Conservation (phyloP, 1,140 invertebrate genomes). For the Diuraphis noxia region DNA sequence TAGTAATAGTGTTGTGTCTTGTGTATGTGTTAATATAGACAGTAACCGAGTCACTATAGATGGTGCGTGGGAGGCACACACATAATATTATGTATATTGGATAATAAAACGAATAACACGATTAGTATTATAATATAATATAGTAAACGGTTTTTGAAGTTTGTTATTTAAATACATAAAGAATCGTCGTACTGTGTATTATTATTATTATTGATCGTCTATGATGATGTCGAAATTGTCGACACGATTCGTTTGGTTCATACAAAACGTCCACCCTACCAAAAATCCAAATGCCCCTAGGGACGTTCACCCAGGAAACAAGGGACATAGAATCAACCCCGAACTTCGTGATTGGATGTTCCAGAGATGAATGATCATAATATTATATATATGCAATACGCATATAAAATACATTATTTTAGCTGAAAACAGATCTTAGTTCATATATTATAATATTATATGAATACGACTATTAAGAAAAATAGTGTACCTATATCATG, state of each 20-base stretch:
- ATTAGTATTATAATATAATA: conserved; percentile 20
- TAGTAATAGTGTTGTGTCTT: conserved; percentile 16
- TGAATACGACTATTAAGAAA: background rate
- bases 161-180: conserved; percentile 1
- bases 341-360: background rate
- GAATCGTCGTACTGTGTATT: background rate
- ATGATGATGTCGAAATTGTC: background rate
- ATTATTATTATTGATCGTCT: conserved; percentile 12
- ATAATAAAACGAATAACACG: background rate
- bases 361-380: conserved; percentile 1
- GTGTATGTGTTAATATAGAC: conserved; percentile 28
- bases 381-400: background rate
- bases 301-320: background rate
- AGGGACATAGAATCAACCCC: background rate
- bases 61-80: conserved; percentile 35
- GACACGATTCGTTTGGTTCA: conserved; percentile 3
- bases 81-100: background rate
- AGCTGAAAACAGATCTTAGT: background rate
- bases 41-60: background rate
- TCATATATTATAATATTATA: background rate
- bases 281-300: background rate
- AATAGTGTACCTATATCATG: background rate
- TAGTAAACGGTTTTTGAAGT: background rate
- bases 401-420: background rate
- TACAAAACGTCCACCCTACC: background rate